A percentile compares a stretch with the other conserved stretches of the same genome.
Evolutionary conservation across 2,888 invertebrate genomes (phyloP).

Genomic region (Aromia moschata): DNA sequence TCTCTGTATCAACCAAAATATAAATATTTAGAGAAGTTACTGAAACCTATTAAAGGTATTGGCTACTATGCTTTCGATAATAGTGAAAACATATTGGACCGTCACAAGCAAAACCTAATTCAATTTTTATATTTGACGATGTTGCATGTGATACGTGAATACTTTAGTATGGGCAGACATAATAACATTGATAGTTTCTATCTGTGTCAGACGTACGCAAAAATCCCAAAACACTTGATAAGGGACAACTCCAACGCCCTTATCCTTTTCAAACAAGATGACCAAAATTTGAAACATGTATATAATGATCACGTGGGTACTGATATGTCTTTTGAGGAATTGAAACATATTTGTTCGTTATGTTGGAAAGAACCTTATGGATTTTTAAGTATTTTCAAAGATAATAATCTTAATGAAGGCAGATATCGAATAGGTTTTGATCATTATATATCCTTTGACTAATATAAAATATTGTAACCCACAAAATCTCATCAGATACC

Average conservation of each 20-base stretch:
- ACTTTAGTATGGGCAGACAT: slow-evolving; percentile 21
- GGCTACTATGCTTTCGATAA: too few species aligned
- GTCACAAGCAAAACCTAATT: slow-evolving; percentile 12
- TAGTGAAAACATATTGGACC: too few species aligned
- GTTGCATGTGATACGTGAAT: too few species aligned
- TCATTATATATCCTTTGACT: neutral
- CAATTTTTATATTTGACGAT: too few species aligned
- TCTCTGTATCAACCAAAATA: too few species aligned
- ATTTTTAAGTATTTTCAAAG: neutral
- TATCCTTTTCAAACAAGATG: neutral
- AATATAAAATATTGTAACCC: slow-evolving; percentile 1
- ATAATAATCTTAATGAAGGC: neutral
- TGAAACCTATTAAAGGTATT: too few species aligned
- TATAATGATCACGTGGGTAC: neutral
- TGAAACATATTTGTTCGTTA: slow-evolving; percentile 1
- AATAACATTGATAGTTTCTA: slow-evolving; percentile 14
- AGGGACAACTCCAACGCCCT: neutral
- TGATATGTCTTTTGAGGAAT: neutral
- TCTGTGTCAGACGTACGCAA: slow-evolving; percentile 8
- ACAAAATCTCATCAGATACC: too few species aligned
- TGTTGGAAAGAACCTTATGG: neutral
- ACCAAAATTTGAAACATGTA: neutral
- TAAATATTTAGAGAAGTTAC: slow-evolving; percentile 7
- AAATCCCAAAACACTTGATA: neutral
- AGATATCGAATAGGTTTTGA: neutral